These are phyloP conservation scores for Saccopteryx leptura DNA, from an alignment of 2,113 vertebrate species.

Conservation along the genomic window DNA sequence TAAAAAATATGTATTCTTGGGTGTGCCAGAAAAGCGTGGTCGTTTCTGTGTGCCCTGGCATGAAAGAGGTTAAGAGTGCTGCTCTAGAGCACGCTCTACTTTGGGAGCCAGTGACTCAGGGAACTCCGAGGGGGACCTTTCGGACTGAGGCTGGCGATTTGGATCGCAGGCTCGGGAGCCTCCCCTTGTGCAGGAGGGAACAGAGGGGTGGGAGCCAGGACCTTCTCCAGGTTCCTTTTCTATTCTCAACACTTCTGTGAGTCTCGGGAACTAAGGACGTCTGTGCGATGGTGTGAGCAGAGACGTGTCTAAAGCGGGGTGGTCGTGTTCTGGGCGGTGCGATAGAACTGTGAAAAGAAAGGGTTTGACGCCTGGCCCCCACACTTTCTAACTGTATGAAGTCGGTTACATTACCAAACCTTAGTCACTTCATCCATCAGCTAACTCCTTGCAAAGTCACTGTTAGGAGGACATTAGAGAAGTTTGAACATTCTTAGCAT, in stretches of 20 bases:
- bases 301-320: not conserved
- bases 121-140: not conserved
- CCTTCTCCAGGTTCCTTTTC: not conserved
- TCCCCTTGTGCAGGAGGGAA: rapidly evolving
- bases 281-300: not conserved
- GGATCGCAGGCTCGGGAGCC: not conserved
- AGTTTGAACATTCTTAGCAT: not conserved
- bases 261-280: not conserved
- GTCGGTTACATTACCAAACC: not conserved
- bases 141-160: not conserved
- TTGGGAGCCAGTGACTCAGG: not conserved
- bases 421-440: not conserved
- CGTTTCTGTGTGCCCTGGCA: not conserved
- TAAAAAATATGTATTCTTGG: not conserved
- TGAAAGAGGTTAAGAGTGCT: too few relatives aligned
- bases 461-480: not conserved
- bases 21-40: not conserved
- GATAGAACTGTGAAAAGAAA: not conserved
- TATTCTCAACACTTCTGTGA: not conserved
- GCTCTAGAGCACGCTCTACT: not conserved
- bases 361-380: not conserved
- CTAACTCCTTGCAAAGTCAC: not conserved
- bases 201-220: rapidly evolving
- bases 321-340: not conserved
- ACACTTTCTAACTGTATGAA: not conserved